These are phyloP conservation scores for Eristalinus aeneus DNA, from an alignment of 2,888 invertebrate species.

Conservation along the genomic window DNA sequence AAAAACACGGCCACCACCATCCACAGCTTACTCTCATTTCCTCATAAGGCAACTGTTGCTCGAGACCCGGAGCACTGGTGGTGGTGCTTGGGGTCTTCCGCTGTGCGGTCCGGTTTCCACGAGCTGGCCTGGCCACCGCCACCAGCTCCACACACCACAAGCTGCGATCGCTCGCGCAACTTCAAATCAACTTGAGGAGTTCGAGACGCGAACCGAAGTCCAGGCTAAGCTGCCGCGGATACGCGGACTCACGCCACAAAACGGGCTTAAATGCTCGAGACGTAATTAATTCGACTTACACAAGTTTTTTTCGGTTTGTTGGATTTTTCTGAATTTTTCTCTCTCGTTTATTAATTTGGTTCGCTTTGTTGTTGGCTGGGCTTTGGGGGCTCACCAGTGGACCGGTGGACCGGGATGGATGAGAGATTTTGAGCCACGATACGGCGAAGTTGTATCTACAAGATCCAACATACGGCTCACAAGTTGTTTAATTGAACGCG, in stretches of 20 bases:
- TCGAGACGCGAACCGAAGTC: conserved; percentile 33
- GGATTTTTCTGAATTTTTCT: conserved; percentile 25
- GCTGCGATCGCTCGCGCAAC: conserved; percentile 23
- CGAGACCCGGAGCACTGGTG: conserved; percentile 15
- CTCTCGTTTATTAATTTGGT: neutral
- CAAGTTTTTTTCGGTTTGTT: conserved; percentile 45
- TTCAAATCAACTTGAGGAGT: conserved; percentile 56
- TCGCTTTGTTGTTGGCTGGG: conserved; percentile 12
- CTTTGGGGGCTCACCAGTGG: neutral
- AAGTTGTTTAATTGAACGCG: conserved; percentile 64
- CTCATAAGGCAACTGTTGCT: conserved; percentile 50
- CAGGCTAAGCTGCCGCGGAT: conserved; percentile 56
- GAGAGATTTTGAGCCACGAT: conserved; percentile 55
- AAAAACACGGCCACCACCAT: neutral
- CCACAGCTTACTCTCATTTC: conserved; percentile 49
- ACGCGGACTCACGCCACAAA: conserved; percentile 66
- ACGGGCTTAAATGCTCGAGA: conserved; percentile 58
- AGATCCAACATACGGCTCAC: conserved; percentile 55
- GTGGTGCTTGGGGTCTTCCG: conserved; percentile 6
- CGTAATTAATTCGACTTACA: conserved; percentile 70
- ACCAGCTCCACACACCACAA: neutral
- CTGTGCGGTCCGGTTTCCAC: conserved; percentile 21
- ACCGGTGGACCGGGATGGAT: neutral
- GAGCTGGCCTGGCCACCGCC: neutral
- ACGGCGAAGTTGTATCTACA: conserved; percentile 51